Evolutionary conservation across 2,113 vertebrate species (phyloP).

Genomic region (Ariopsis seemanni): DNA sequence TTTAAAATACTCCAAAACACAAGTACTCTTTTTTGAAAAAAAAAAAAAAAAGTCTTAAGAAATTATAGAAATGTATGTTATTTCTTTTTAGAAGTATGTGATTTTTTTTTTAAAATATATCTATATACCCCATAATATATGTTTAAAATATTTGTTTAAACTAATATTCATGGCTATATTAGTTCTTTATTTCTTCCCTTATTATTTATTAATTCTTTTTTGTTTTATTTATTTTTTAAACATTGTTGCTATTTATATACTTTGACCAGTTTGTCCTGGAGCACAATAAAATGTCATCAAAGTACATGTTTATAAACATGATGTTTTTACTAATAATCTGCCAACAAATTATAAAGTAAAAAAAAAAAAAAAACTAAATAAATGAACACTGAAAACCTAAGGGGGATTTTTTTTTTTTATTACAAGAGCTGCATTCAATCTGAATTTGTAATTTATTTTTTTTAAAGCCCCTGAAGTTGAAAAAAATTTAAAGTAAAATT

Average conservation of each 20-base stretch:
- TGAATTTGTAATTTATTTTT: too few relatives aligned
- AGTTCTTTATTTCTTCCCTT: background rate
- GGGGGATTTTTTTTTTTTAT: too few relatives aligned
- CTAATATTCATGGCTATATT: background rate
- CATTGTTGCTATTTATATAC: background rate
- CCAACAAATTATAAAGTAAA: background rate
- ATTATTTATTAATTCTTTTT: background rate
- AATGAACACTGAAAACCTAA: too few relatives aligned
- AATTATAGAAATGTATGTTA: background rate
- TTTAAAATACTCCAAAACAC: background rate
- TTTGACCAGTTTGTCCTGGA: background rate
- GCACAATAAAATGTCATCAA: background rate
- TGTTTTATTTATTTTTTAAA: background rate
- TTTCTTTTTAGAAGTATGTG: background rate
- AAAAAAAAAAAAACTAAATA: too few relatives aligned
- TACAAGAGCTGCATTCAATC: too few relatives aligned
- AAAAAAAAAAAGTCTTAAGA: background rate
- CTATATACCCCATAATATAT: background rate
- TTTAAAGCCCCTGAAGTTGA: too few relatives aligned
- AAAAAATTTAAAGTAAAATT: too few relatives aligned
- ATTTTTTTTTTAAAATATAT: background rate
- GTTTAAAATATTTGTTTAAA: background rate
- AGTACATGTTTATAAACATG: background rate
- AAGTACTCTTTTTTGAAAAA: background rate
- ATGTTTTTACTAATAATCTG: background rate